A percentile compares a stretch with the other conserved stretches of the same genome.
Evolutionary conservation across 2,797 vertebrate species (phyloP).

Genomic region (Acipenser transmontanus): DNA sequence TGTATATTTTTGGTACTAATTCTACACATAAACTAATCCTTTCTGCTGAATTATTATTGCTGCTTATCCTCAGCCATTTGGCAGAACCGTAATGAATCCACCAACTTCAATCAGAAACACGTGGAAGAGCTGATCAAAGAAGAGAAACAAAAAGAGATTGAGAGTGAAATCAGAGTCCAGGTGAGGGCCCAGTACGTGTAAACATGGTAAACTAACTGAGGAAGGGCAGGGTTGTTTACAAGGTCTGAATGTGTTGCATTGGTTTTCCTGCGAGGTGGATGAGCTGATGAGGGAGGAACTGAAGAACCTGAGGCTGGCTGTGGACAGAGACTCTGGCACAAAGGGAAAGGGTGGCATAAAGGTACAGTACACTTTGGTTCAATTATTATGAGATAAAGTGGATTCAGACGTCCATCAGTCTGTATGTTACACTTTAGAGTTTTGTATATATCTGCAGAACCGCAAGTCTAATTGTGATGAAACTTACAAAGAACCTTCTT

Average conservation of each 20-base stretch:
- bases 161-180: constrained; percentile 65
- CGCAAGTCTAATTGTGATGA: too few relatives aligned
- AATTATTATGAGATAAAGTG: too few relatives aligned
- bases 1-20: too few relatives aligned
- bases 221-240: background rate
- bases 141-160: constrained; percentile 60
- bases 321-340: constrained; percentile 62
- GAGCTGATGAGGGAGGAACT: constrained; percentile 80
- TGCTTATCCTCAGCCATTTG: constrained; percentile 56
- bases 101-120: constrained; percentile 58
- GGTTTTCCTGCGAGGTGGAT: constrained; percentile 62
- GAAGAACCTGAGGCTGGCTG: constrained; percentile 58
- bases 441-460: too few relatives aligned
- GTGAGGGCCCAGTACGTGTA: constrained; percentile 35
- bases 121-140: constrained; percentile 64
- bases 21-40: background rate
- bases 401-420: too few relatives aligned
- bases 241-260: background rate
- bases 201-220: background rate
- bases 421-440: too few relatives aligned
- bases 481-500: too few relatives aligned
- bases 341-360: constrained; percentile 51
- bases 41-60: background rate
- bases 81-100: constrained; percentile 44
- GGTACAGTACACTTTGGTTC: constrained; percentile 25